Percentiles rank a stretch among this genome's conserved stretches.
phyloP scores from a whole-genome alignment of 2,797 vertebrate species.

The Microctenopoma steveboyesi region DNA sequence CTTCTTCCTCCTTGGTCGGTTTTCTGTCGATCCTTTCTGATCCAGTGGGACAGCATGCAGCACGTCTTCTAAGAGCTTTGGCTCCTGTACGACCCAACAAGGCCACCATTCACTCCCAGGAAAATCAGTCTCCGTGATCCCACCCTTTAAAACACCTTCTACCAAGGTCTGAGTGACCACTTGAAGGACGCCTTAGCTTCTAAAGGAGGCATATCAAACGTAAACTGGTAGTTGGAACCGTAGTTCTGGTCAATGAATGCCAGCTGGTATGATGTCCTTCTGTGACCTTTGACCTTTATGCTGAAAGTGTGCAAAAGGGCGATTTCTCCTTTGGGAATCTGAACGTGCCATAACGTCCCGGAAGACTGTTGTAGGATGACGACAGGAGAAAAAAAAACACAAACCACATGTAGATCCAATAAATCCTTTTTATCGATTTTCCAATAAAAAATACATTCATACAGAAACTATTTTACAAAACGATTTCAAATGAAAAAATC shows the following conservation, averaged over 20 bases:
- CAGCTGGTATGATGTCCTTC: not conserved
- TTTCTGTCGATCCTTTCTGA: no score
- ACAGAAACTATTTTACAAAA: constrained; percentile 99
- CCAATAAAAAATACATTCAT: constrained; percentile 99
- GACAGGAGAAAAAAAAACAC: constrained; percentile 34
- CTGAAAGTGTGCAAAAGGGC: not conserved
- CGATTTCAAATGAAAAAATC: constrained; percentile 95
- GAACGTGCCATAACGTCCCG: constrained; percentile 40
- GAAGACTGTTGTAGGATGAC: not conserved
- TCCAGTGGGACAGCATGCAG: no score
- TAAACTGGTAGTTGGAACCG: no score
- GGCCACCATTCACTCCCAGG: no score
- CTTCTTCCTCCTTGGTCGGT: no score
- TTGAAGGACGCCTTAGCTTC: no score
- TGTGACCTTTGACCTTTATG: constrained; percentile 31
- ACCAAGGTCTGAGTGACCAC: no score
- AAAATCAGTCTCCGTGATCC: no score
- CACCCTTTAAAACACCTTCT: no score
- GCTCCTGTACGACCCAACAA: no score
- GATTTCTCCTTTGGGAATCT: constrained; percentile 28
- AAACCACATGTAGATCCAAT: constrained; percentile 72
- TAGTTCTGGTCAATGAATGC: not conserved
- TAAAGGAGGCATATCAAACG: no score
- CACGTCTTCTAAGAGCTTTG: no score
- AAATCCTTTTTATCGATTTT: constrained; percentile 86